Base-by-base conservation (phyloP, 2,888 invertebrate genomes). In the Ditylenchus weischeri region DNA sequence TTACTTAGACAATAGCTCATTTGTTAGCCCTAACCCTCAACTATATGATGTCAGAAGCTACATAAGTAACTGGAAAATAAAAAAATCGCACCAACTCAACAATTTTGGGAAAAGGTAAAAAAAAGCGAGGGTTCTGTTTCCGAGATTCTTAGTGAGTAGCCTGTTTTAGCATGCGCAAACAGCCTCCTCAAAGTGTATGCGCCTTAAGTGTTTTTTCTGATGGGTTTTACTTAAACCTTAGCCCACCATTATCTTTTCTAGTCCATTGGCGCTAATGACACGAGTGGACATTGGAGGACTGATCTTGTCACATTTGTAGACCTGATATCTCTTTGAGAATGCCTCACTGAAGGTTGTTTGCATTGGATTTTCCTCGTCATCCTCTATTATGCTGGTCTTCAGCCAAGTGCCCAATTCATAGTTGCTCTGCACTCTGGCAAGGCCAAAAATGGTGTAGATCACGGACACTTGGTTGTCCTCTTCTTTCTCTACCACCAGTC, bases 211-310 rank as follows among this genome's bases (percentile, higher is more conserved):
- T n/a, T 13, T 43, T 43, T 13, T 13, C 15, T 43, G 43, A 38
- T 43, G 5, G 43, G 8, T 6, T 43, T 43, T 8, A 43, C 43
- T 13, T 43, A 43, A 3, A 43, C 43, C 2, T 15, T 2, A 13
- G 10, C 54, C 8, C 1, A 59, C 59, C 59, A 59, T 15, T 38
- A 59, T 29, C 29, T 36, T 21, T 21, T 59, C 59, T 8, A 11
- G 1, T 35, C 59, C 59, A 15, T 59, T 43, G 35, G 10, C 1
- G 19, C 19, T 59, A 23, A 59, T 59, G 11, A 59, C 59, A 19
- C 59, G 59, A 35, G 59, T 59, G 19, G 59, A 59, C 59, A 59
- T 38, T 5, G 59, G 59, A 35, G 59, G 59, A 21, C 21, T 36
- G 59, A 59, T 59, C 35, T 59, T 59, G 19, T 35, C 35, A 13